Evolutionary conservation across 2,797 vertebrate species (phyloP), one percentile per base, ranked within the genome.

Genomic region (Gobionotothen gibberifrons): DNA sequence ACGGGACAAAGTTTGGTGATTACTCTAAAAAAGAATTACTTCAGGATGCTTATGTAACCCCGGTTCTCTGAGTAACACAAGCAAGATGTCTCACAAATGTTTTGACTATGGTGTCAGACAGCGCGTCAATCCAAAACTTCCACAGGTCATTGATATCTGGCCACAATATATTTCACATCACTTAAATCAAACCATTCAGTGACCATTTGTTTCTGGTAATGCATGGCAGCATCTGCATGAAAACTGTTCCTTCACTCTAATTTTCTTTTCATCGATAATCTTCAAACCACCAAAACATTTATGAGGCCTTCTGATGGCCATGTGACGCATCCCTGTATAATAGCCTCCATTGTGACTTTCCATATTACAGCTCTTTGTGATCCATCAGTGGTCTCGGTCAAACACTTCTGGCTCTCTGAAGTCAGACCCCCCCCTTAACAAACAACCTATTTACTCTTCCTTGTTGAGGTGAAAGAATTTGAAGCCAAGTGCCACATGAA

Each of bases 401-500:
- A 89, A 85, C 69, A 75, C 44, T 67, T 49, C 15, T 43, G 39
- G 32, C 47, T 62, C 69, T 88, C 70, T 83, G 72, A 84, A 83
- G 75, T 82, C 73, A 9, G 58, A 43, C 26, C 56, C 19, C 16
- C 63, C 60, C 55, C 29, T 79, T 66, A 62, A 66, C 60, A 83
- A 87, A 90, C 69, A 85, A 83, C 74, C 61, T 83, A 85, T 89
- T 90, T 80, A 71, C 63, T 79, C 64, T 60, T 72, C 63, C 84
- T 79, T 71, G 73, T 79, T 74, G 85, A 85, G 84, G 79, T 85
- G 29, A 56, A 66, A 52, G 21, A 55, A 72, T 72, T 66, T 48
- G n/a, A 82, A 72, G 63, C 51, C 59, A 65, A 68, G 54, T 49
- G 51, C 89, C 87, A 90, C 89, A 92, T 87, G 67, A 90, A 88